Evolutionary conservation across 64 coral and sea anemone species (phyloP), one percentile per base, ranked within the genome.

Genomic region (Stichodactyla mertensii): DNA sequence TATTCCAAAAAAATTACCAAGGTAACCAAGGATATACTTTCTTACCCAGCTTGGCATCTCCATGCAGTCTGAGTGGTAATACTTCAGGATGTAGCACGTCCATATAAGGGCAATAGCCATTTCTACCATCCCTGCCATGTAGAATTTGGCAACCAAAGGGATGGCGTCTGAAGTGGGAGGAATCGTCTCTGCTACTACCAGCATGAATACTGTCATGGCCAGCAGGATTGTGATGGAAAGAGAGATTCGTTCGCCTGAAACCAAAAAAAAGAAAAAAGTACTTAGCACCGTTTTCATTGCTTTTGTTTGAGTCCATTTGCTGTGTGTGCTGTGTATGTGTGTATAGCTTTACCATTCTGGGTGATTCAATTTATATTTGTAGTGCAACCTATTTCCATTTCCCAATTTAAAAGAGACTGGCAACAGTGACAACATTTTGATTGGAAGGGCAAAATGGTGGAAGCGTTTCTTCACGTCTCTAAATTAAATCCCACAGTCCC

Each of bases 201-300:
- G 86, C 97, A 99, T 99, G 57, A 95, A 99, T 16, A 99, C 97
- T 6, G 93, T 99, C 97, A 99, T 99, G 12, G 97, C 90, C 12
- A 99, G 57, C 6, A 99, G 93, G 4, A 99, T 94, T 4, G 97
- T 99, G 8, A 99, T 99, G 8, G 85, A 89, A 6, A 99, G 91
- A 9, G 97, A 99, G 59, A 95, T 92, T n/a, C 97, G 90, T 61
- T 99, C 97, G 83, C 97, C 97, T 99, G 81, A 11, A 81, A 19
- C 19, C 26, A 6, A 6, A 7, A 79, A 79, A 81, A 6, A 6
- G 1, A 79, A 79, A 81, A 22, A 81, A 87, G 59, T 2, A 45
- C 36, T 45, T 45, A 45, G 36, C 36, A 45, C 36, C 3, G 36
- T 45, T 45, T 45, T 45, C 36, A 45, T 45, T 45, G 36, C 36